phyloP scores from a whole-genome alignment of 2,888 invertebrate species.

The Ophioninae sp. region DNA sequence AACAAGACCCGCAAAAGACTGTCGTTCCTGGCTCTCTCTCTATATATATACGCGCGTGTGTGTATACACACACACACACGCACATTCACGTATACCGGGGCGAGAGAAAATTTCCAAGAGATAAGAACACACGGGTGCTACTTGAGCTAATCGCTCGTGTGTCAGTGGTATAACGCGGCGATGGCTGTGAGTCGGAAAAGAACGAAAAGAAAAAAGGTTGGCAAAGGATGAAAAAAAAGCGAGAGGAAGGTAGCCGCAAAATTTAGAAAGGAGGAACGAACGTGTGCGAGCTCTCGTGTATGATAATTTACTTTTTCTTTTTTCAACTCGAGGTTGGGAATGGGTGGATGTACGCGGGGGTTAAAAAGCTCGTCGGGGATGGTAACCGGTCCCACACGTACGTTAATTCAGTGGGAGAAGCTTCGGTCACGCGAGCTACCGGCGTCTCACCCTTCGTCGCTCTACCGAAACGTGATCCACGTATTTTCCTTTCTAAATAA shows the following conservation, averaged over 20 bases:
- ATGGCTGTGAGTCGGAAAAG: constrained; percentile 19
- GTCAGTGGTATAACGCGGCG: constrained; percentile 49
- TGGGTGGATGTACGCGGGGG: constrained; percentile 6
- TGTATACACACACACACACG: too few relatives aligned
- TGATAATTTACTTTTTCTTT: constrained; percentile 14
- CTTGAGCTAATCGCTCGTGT: constrained; percentile 60
- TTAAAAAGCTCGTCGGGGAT: constrained; percentile 34
- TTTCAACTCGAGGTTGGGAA: constrained; percentile 35
- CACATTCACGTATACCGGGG: neutral
- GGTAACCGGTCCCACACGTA: constrained; percentile 25
- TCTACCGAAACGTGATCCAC: constrained; percentile 18
- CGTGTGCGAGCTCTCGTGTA: constrained; percentile 5
- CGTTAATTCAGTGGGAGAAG: constrained; percentile 53
- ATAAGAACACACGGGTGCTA: constrained; percentile 53
- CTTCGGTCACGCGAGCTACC: constrained; percentile 54
- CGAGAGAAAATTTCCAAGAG: constrained; percentile 27
- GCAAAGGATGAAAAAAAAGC: constrained; percentile 14
- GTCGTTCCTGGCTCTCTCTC: too few relatives aligned
- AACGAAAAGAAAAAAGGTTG: constrained; percentile 18
- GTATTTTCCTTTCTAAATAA: constrained; percentile 31
- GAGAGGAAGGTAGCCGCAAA: neutral
- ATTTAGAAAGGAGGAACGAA: constrained; percentile 17
- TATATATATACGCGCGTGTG: neutral
- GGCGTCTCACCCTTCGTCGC: neutral
- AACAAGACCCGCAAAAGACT: constrained; percentile 28